Evolutionary conservation across 2,113 vertebrate species (phyloP).

Genomic region (Entomyzon cyanotis): DNA sequence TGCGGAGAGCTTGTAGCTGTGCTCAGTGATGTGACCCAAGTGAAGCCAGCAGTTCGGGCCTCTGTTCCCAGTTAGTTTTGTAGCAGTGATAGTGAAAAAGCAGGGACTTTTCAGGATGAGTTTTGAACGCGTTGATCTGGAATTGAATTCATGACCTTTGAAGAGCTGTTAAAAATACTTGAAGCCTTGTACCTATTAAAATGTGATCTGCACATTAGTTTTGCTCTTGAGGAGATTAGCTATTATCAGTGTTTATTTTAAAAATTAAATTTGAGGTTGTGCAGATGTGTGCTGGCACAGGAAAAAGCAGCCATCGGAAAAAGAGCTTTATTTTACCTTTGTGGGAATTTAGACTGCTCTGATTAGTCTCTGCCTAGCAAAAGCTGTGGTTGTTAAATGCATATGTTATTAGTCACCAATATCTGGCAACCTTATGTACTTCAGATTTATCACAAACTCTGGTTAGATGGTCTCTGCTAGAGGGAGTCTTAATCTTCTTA

Average conservation of each 20-base stretch:
- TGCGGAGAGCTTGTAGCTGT: not conserved
- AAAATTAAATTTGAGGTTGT: not conserved
- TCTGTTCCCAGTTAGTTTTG: not conserved
- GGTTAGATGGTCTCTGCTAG: not conserved
- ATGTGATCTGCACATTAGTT: not conserved
- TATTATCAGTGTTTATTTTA: not conserved
- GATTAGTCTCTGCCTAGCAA: not conserved
- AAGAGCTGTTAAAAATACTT: not conserved
- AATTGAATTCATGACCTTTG: not conserved
- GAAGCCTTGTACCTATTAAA: not conserved
- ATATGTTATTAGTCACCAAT: not conserved
- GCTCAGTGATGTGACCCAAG: not conserved
- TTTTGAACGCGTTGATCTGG: not conserved
- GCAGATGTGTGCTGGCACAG: not conserved
- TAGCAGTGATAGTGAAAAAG: not conserved
- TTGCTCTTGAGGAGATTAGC: not conserved
- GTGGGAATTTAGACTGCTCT: not conserved
- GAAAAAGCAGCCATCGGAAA: not conserved
- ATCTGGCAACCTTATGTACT: not conserved
- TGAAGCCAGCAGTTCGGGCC: not conserved
- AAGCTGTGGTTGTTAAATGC: not conserved
- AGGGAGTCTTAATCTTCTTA: not conserved
- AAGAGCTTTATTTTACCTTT: not conserved
- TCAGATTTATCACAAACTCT: not conserved
- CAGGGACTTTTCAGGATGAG: not conserved